These are phyloP conservation scores for Saccopteryx leptura DNA, from an alignment of 2,113 vertebrate species.

Conservation along the genomic window DNA sequence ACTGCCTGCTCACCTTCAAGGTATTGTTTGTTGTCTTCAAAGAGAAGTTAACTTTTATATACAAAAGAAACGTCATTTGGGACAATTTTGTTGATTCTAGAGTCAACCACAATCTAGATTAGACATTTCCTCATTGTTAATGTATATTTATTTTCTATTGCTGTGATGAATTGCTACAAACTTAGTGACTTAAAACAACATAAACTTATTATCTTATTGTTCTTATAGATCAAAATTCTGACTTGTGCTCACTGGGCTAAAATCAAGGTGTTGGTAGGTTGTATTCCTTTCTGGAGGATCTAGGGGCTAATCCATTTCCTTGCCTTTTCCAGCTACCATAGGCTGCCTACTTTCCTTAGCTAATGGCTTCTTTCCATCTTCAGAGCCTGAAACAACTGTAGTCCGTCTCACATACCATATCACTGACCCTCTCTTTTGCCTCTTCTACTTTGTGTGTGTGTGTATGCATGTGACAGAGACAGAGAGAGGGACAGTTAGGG, in stretches of 20 bases:
- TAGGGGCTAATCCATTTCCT: background rate
- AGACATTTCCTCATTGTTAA: conserved; percentile 17
- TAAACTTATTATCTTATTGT: background rate
- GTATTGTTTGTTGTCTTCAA: background rate
- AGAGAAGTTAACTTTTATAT: conserved; percentile 22
- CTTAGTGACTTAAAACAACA: background rate
- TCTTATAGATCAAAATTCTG: background rate
- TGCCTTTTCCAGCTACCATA: conserved; percentile 7
- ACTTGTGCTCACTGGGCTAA: background rate
- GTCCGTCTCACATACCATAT: background rate
- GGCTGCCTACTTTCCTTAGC: background rate
- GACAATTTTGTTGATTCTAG: conserved; percentile 52
- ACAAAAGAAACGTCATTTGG: conserved; percentile 11
- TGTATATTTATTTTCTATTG: background rate
- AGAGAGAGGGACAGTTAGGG: no score
- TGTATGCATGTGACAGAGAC: no score
- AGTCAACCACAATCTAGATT: background rate
- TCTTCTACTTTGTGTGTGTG: background rate
- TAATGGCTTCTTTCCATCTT: background rate
- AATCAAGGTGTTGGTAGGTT: background rate
- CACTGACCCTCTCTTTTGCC: background rate
- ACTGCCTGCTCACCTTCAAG: background rate
- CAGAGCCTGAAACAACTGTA: background rate
- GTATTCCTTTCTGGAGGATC: background rate
- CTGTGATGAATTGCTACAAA: background rate